These are phyloP conservation scores for Diplolepis rosae DNA, from an alignment of 2,888 invertebrate genomes.

Conservation along the genomic window DNA sequence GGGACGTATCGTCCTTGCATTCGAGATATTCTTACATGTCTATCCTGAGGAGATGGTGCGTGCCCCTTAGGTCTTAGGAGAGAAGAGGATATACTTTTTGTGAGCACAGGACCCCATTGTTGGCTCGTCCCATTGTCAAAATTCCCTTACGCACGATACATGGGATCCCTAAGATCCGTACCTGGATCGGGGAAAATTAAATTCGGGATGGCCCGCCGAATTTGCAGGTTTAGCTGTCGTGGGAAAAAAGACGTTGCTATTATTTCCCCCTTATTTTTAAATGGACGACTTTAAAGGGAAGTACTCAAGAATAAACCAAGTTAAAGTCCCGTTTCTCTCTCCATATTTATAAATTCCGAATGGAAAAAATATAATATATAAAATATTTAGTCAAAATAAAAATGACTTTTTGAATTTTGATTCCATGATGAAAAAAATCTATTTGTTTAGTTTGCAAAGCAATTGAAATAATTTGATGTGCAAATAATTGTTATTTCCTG, in stretches of 20 bases:
- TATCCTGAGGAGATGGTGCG: slow-evolving; percentile 33
- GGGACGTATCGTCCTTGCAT: too few species aligned
- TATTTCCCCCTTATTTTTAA: slow-evolving; percentile 22
- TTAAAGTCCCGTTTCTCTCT: not conserved
- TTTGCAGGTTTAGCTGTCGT: slow-evolving; percentile 45
- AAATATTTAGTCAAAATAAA: too few species aligned
- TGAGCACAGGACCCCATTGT: slow-evolving; percentile 48
- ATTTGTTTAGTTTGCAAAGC: too few species aligned
- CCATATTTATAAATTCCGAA: not conserved
- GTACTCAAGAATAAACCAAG: not conserved
- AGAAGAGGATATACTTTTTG: slow-evolving; percentile 52
- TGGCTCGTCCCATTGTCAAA: slow-evolving; percentile 52
- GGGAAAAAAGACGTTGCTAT: slow-evolving; percentile 45
- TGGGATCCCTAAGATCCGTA: slow-evolving; percentile 45
- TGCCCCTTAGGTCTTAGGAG: slow-evolving; percentile 36
- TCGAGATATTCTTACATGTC: not conserved
- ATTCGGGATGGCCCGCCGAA: slow-evolving; percentile 38
- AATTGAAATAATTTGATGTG: too few species aligned
- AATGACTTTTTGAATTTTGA: too few species aligned
- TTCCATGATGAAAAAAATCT: too few species aligned
- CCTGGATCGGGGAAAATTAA: slow-evolving; percentile 47
- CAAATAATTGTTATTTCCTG: not conserved
- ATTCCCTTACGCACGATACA: slow-evolving; percentile 29
- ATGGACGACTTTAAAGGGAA: slow-evolving; percentile 22
- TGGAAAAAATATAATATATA: too few species aligned